These are phyloP conservation scores for Tillus elongatus DNA, from an alignment of 2,888 invertebrate genomes.

Conservation along the genomic window DNA sequence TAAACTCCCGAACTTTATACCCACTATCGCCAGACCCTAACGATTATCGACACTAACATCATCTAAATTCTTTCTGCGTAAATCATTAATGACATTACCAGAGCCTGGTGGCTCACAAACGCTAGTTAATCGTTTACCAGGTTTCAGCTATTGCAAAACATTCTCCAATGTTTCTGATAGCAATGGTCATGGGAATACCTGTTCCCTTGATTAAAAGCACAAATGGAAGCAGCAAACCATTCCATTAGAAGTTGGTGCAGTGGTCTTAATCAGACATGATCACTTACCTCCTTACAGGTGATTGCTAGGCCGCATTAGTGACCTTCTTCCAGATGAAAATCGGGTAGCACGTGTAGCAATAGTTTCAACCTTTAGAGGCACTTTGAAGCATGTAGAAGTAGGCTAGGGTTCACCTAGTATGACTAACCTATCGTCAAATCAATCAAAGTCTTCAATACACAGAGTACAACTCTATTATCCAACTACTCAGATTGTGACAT, in stretches of 20 bases:
- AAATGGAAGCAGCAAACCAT: slow-evolving; percentile 19
- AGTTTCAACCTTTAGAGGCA: no score
- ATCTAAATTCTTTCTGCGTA: slow-evolving; percentile 29
- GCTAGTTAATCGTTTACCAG: slow-evolving; percentile 1
- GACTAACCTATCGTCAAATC: no score
- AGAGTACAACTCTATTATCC: no score
- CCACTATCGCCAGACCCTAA: slow-evolving; percentile 23
- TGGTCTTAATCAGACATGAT: slow-evolving; percentile 16
- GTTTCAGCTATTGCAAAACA: slow-evolving; percentile 20
- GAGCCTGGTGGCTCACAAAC: slow-evolving; percentile 18
- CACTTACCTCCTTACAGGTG: slow-evolving; percentile 12
- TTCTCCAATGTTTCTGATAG: slow-evolving; percentile 19
- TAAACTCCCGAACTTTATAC: slow-evolving; percentile 27
- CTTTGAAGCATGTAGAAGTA: no score
- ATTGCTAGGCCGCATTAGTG: not conserved
- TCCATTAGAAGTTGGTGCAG: no score
- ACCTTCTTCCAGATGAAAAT: not conserved
- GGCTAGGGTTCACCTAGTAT: no score
- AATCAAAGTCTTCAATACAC: no score
- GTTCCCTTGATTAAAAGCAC: slow-evolving; percentile 16
- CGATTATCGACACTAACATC: slow-evolving; percentile 23
- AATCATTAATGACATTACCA: slow-evolving; percentile 22
- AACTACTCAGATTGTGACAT: no score
- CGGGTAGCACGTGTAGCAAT: not conserved
- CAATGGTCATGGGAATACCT: slow-evolving; percentile 24